These are phyloP conservation scores for Apocheima hispidaria DNA, from an alignment of 2,888 invertebrate species.

Conservation along the genomic window DNA sequence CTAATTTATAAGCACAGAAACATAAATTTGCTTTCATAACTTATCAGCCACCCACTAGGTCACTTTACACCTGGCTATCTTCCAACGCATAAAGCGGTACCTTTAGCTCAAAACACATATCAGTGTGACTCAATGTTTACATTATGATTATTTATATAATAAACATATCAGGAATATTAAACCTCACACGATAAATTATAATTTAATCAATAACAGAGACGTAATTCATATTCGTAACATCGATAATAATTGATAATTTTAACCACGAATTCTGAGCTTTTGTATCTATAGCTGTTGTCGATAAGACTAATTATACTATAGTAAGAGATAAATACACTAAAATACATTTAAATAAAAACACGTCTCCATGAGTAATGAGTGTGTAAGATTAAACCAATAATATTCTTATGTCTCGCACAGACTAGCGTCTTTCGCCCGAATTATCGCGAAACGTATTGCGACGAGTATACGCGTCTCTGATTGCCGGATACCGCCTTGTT, in stretches of 20 bases:
- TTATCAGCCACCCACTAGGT: background rate
- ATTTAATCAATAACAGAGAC: background rate
- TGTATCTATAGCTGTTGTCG: background rate
- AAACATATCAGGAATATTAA: background rate
- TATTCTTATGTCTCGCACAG: too few relatives aligned
- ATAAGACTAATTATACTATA: background rate
- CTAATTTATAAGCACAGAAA: background rate
- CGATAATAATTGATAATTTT: background rate
- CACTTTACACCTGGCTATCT: constrained; percentile 15
- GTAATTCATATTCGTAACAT: background rate
- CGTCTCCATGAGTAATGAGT: background rate
- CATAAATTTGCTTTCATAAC: background rate
- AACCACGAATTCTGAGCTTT: background rate
- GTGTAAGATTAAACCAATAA: background rate
- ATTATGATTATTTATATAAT: constrained; percentile 1
- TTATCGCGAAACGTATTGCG: too few relatives aligned
- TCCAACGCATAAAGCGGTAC: constrained; percentile 11
- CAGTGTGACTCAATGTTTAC: constrained; percentile 8
- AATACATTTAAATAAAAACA: background rate
- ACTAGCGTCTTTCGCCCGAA: too few relatives aligned
- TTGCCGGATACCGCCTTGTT: too few relatives aligned
- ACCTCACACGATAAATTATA: background rate
- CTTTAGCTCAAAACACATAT: constrained; percentile 14
- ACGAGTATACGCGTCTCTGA: too few relatives aligned
- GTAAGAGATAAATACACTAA: background rate